Conservation (phyloP, 1,140 invertebrate genomes). For the Lordiphosa collinella region DNA sequence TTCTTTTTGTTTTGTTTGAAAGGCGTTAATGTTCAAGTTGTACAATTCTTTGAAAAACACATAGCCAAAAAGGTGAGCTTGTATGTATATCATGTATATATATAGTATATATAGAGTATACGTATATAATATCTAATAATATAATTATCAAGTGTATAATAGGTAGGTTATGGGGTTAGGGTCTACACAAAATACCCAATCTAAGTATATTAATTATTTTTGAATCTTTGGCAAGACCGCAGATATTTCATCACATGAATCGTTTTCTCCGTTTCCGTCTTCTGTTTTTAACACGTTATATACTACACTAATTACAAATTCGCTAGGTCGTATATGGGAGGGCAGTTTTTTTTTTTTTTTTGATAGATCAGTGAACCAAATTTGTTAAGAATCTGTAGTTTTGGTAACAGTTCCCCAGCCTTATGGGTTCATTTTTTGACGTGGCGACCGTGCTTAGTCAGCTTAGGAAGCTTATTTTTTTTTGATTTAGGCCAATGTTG, state of each 20-base stretch:
- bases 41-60: constrained; percentile 35
- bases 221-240: constrained; percentile 69
- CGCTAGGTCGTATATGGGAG: too few relatives aligned
- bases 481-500: too few relatives aligned
- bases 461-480: too few relatives aligned
- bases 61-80: constrained; percentile 33
- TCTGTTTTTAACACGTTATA: constrained; percentile 12
- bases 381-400: too few relatives aligned
- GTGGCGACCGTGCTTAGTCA: too few relatives aligned
- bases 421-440: too few relatives aligned
- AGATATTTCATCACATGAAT: constrained; percentile 70
- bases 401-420: too few relatives aligned
- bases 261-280: constrained; percentile 38
- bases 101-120: constrained; percentile 12
- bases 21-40: constrained; percentile 21
- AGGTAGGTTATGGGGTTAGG: neutral
- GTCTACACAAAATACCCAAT: constrained; percentile 16
- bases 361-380: too few relatives aligned
- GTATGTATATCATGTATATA: constrained; percentile 13
- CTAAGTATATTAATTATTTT: constrained; percentile 16
- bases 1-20: neutral
- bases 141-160: constrained; percentile 5
- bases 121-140: neutral
- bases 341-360: too few relatives aligned
- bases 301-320: constrained; percentile 5